Evolutionary conservation across 2,888 invertebrate genomes (phyloP), one percentile per base, ranked within the genome.

Genomic region (Calliopum simillimum): DNA sequence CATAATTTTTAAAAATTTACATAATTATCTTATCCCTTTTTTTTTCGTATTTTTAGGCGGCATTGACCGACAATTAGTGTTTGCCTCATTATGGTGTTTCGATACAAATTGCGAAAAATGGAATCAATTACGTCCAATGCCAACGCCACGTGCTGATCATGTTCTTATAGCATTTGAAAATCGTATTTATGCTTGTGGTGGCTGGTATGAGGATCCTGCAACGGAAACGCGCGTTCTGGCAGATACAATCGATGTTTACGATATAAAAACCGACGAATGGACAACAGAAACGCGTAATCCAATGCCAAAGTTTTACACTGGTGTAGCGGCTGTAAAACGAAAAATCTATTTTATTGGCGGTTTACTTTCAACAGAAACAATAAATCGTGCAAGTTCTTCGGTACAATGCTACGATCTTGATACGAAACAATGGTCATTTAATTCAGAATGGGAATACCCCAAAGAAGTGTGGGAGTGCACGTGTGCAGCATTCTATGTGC

Each of bases 401-500:
- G 90, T 92, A 13, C 92, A 92, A 80, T 89, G 89, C 74, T 92
- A 90, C 79, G 90, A 92, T 81, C 84, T 92, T 74, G 88, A 88
- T 44, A 88, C 85, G 0, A 87, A 88, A 74, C 82, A 85, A 14
- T 92, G 92, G 92, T 88, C 88, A 6, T 78, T 79, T 41, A 80
- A 80, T 47, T 88, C 88, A 12, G 89, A 89, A n/a, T 88, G 89
- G 75, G 88, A 90, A 73, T 90, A 91, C 80, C 90, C 91, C 0
- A 89, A 90, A 77, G 90, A 91, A 78, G 89, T 91, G 70, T 93
- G 92, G 92, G 92, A 92, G 79, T 92, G 92, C 77, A 89, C 89
- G 1, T 90, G 91, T 79, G 91, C 90, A 59, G 88, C 90, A 41
- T 85, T 93, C 69, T 92, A 90, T 81, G 89, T 92, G 76, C 92